These are phyloP conservation scores for Littorina saxatilis DNA, from an alignment of 1,140 invertebrate species.

Conservation along the genomic window DNA sequence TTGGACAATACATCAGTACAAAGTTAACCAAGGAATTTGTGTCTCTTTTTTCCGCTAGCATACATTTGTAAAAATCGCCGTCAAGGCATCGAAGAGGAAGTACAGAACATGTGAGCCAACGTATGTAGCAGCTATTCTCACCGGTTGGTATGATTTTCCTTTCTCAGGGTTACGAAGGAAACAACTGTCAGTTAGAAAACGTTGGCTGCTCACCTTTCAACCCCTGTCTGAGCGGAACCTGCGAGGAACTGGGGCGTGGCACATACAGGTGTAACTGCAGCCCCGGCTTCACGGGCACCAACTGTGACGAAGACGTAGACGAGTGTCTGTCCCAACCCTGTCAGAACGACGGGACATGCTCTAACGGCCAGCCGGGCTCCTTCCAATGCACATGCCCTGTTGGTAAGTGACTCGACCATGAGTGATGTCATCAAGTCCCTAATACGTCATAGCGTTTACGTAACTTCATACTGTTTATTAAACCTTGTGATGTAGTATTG, in stretches of 20 bases:
- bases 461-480: too few relatives aligned
- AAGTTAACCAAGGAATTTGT: too few relatives aligned
- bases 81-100: too few relatives aligned
- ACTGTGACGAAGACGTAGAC: constrained; percentile 62
- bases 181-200: constrained; percentile 60
- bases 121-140: too few relatives aligned
- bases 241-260: constrained; percentile 73
- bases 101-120: too few relatives aligned
- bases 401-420: constrained; percentile 16
- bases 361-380: constrained; percentile 83
- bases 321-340: constrained; percentile 59
- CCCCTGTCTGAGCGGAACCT: constrained; percentile 57
- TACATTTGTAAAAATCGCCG: too few relatives aligned
- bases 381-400: constrained; percentile 91
- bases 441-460: too few relatives aligned
- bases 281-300: constrained; percentile 40
- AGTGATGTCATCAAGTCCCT: too few relatives aligned
- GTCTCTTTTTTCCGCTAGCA: too few relatives aligned
- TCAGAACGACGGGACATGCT: constrained; percentile 68
- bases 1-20: too few relatives aligned
- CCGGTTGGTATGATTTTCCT: too few relatives aligned
- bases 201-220: constrained; percentile 40
- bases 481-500: too few relatives aligned
- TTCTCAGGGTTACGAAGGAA: constrained; percentile 49
- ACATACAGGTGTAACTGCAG: constrained; percentile 37